Evolutionary conservation across 2,888 invertebrate species (phyloP).

Genomic region (Leucania comma): DNA sequence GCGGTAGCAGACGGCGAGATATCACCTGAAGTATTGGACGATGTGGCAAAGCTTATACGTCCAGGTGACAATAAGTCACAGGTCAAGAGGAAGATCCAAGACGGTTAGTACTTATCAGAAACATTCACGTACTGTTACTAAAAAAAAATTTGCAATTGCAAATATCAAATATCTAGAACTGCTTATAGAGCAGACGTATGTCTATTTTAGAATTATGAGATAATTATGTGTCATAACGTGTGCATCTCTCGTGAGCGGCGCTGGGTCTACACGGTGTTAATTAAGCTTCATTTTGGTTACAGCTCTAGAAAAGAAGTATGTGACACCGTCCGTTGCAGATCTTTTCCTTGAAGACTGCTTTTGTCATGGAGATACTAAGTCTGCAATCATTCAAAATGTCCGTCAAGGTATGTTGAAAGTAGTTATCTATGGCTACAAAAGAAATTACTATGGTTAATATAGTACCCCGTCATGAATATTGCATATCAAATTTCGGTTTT

Average conservation of each 20-base stretch:
- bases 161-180: too few relatives aligned
- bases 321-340: conserved; percentile 19
- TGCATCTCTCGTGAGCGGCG: too few relatives aligned
- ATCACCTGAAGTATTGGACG: conserved; percentile 25
- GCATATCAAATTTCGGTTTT: background rate
- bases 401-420: conserved; percentile 21
- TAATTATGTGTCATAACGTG: too few relatives aligned
- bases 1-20: conserved; percentile 33
- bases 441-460: background rate
- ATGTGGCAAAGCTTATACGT: conserved; percentile 11
- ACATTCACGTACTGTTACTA: background rate
- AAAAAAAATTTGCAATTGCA: too few relatives aligned
- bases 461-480: background rate
- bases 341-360: conserved; percentile 22
- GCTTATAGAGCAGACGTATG: too few relatives aligned
- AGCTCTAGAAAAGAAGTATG: conserved; percentile 27
- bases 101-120: conserved; percentile 15
- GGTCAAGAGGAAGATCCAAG: conserved; percentile 29
- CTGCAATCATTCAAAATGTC: conserved; percentile 21
- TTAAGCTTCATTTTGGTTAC: conserved; percentile 6
- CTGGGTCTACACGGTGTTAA: too few relatives aligned
- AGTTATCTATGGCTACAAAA: background rate
- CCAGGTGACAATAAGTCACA: conserved; percentile 38
- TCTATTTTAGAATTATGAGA: too few relatives aligned
- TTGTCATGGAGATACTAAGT: conserved; percentile 3